phyloP scores from a whole-genome alignment of 2,113 vertebrate genomes.

The Mustela nigripes region DNA sequence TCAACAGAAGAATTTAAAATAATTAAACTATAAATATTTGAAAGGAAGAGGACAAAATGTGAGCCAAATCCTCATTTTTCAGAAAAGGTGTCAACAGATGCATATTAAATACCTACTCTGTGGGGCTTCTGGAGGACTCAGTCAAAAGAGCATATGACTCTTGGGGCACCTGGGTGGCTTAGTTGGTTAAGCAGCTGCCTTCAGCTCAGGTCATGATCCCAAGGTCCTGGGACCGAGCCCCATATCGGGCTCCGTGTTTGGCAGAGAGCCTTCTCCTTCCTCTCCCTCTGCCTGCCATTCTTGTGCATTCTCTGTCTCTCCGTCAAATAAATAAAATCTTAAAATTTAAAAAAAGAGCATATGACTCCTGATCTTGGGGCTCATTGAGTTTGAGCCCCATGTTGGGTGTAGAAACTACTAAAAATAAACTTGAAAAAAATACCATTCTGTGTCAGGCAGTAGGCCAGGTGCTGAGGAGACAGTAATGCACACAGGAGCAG shows the following conservation, averaged over 20 bases:
- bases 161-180: background rate
- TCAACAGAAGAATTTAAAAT: slow-evolving; percentile 19
- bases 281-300: too few species aligned
- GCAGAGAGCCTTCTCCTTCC: too few species aligned
- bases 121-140: background rate
- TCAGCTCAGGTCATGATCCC: too few species aligned
- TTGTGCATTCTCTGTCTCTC: too few species aligned
- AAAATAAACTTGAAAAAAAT: background rate
- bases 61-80: background rate
- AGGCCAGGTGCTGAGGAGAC: background rate
- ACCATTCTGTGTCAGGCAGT: background rate
- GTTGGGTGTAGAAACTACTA: background rate
- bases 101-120: background rate
- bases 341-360: background rate
- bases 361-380: background rate
- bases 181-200: too few species aligned
- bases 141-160: background rate
- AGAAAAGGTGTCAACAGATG: background rate
- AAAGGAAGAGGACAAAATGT: background rate
- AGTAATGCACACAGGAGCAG: background rate
- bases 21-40: slow-evolving; percentile 54
- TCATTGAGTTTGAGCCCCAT: background rate
- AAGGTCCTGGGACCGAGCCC: too few species aligned
- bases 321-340: too few species aligned
- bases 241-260: too few species aligned